These are phyloP conservation scores for Chaetoderma sp. DNA, from an alignment of 2,888 invertebrate species.

Conservation along the genomic window DNA sequence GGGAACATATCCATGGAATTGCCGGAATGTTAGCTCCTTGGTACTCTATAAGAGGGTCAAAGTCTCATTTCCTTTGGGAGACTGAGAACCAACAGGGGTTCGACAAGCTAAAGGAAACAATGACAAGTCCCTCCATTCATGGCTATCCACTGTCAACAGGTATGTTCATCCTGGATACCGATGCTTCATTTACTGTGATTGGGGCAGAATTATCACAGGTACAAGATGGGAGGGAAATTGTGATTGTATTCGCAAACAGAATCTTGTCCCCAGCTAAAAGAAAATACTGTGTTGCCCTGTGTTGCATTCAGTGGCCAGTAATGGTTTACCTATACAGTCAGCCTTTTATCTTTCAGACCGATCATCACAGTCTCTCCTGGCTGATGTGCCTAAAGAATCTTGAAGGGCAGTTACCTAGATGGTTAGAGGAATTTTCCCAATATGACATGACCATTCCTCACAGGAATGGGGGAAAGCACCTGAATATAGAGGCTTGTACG, in stretches of 20 bases:
- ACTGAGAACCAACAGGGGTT: slow-evolving; percentile 8
- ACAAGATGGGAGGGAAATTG: not conserved
- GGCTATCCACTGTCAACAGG: slow-evolving; percentile 1
- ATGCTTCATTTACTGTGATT: no score
- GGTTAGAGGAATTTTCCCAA: slow-evolving; percentile 26
- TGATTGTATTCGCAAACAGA: slow-evolving; percentile 10
- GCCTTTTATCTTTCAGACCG: slow-evolving; percentile 7
- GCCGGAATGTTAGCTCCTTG: slow-evolving; percentile 10
- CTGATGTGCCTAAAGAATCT: slow-evolving; percentile 20
- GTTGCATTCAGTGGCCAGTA: slow-evolving; percentile 20
- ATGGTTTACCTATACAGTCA: not conserved
- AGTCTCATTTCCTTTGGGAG: slow-evolving; percentile 5
- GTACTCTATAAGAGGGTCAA: not conserved
- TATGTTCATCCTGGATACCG: no score
- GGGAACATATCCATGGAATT: slow-evolving; percentile 20
- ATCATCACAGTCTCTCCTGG: slow-evolving; percentile 21
- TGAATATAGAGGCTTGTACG: no score
- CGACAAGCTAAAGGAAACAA: no score
- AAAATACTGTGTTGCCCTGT: slow-evolving; percentile 13
- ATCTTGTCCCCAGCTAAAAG: not conserved
- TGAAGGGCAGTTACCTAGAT: slow-evolving; percentile 21
- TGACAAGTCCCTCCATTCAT: no score
- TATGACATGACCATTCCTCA: slow-evolving; percentile 22
- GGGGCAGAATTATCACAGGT: no score
- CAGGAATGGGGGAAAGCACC: slow-evolving; percentile 15